Base-by-base conservation (phyloP, 2,113 vertebrate genomes). In the Cheilinus undulatus region DNA sequence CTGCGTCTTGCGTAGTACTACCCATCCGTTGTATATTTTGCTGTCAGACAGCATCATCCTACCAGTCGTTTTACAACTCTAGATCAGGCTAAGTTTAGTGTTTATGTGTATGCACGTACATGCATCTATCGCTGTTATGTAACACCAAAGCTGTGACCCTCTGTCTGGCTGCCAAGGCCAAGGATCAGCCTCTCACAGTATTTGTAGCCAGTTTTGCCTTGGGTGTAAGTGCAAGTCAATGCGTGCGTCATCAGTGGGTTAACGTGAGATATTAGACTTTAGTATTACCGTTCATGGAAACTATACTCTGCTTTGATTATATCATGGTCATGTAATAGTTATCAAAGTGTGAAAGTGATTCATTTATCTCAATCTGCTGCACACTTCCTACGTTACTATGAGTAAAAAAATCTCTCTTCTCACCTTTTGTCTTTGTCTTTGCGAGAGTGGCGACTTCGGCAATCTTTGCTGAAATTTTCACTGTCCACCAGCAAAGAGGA, bases 401-500 rank as follows among this genome's bases (percentile, higher is more conserved):
- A n/a, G n/a, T n/a, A n/a, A n/a, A n/a, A n/a, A n/a, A n/a, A n/a
- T n/a, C 14, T 17, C 19, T 42, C 17, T 42, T 12, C 92, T 80
- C 69, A 98, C 96, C 95, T 97, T 86, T 97, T 97, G 38, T 95
- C 93, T 89, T 96, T 97, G 32, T 98, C 97, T 74, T 98, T 97
- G 66, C 95, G 87, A 66, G 95, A 94, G 80, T 95, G 94, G 22
- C 95, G 93, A 27, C 93, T 91, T 88, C 95, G 93, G 20, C 65
- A 50, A 0, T 97, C 96, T 85, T 96, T 97, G 65, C 93, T 72
- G 42, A 91, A 85, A 90, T 95, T 95, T 57, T 98, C 96, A 0
- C 93, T 94, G 71, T 98, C 97, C 83, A 96, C 89, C 28, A 95
- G 90, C 34, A 96, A 48, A 0, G 79, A 81, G 8, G 95, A 86